Base-by-base conservation (phyloP, 2,113 vertebrate species). In the Gallinago undulata region DNA sequence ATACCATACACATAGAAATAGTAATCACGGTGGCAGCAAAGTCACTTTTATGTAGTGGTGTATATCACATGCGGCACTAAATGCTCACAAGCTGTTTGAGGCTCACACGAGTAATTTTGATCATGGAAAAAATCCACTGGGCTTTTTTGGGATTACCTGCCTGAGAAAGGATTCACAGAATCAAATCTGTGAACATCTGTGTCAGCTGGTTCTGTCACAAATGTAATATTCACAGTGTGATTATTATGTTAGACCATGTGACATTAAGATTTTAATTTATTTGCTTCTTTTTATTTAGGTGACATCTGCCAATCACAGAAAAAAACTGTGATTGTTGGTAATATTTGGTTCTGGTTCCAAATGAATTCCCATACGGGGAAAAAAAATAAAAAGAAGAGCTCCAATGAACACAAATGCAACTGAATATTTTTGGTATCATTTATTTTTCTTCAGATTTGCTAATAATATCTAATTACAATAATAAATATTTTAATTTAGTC, bases 401-500 rank as follows among this genome's bases (percentile, higher is more conserved):
- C 35, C 0, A 0, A 87, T 60, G 83, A 95, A 70, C 62, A 82
- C 62, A 94, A 60, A 89, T 47, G 45, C 33, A 70, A 48, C 60
- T 11, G 85, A 70, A 16, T 91, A 89, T 83, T 94, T 96, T 88
- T 91, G 59, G 82, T 69, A 85, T 66, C 1, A 6, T 91, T 93
- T 91, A 43, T 92, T 95, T 96, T 96, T 69, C 69, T 87, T 91
- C 84, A 76, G 89, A 72, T 93, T 94, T 84, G 84, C 69, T 95
- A 94, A 95, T 94, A 93, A 84, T 76, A 94, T 41, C 77, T 69
- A 85, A 89, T 95, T 83, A 66, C 64, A 97, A 92, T 76, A 89
- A 93, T 92, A 95, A 96, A 97, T 96, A 92, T 94, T 96, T 96
- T 95, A 96, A 94, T 95, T 92, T 89, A 90, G 80, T 89, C 31